Evolutionary conservation across 2,888 invertebrate genomes (phyloP), one percentile per base, ranked within the genome.

Genomic region (Heteropelma amictum): DNA sequence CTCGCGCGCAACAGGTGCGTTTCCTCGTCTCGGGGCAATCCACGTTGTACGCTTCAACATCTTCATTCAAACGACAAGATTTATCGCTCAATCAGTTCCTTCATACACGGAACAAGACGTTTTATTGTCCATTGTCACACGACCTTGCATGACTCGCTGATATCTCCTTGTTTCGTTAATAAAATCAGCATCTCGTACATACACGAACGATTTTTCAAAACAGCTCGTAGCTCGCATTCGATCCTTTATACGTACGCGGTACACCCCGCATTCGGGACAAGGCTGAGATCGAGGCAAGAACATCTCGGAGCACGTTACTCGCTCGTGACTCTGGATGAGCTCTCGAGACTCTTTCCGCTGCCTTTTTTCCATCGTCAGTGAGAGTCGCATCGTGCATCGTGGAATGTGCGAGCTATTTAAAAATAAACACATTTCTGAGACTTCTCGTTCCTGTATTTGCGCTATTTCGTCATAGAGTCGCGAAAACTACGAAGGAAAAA

Each of bases 211-310:
- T 33, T 45, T 40, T 45, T n/a, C n/a, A n/a, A n/a, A n/a, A n/a
- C n/a, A 33, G 38, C 42, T 58, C 26, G 42, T 12, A n/a, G 10
- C 45, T 30, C 21, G 17, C 21, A 23, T 30, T 12, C 26, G n/a
- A 1, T 56, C 12, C 19, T 19, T 10, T 33, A 23, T 23, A 23
- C 28, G 60, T 28, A 45, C 56, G 58, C 58, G 30, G 58, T 74
- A 69, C 45, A 69, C 60, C 14, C 69, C 60, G 63, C 58, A 74
- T 74, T 74, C 73, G 64, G 73, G 73, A 74, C 73, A 74, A 74
- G 73, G 73, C 54, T 73, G 73, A 49, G 33, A 21, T 40, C 63
- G 54, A 33, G 49, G 61, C 26, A 30, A 74, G 69, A 64, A 35
- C 54, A 54, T 68, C 61, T 69, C 42, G 33, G 61, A 71, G 64